phyloP scores from a whole-genome alignment of 2,113 vertebrate species.

The Zapus hudsonius region DNA sequence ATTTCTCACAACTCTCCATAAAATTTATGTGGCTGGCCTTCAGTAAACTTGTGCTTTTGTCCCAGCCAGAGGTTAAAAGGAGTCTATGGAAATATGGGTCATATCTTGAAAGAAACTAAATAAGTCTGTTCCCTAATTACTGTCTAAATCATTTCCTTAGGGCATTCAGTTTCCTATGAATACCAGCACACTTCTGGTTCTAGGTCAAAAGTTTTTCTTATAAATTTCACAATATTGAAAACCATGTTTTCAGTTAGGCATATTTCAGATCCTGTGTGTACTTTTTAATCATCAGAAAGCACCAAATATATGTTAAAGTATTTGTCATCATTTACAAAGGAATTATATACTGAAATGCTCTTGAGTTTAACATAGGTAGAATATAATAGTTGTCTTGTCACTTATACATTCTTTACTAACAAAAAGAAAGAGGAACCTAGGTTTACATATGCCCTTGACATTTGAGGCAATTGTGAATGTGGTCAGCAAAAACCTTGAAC shows the following conservation, averaged over 20 bases:
- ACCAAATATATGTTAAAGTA: not conserved
- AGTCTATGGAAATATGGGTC: not conserved
- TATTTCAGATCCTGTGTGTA: not conserved
- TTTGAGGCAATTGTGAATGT: too few species aligned
- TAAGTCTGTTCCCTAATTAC: not conserved
- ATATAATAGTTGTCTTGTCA: not conserved
- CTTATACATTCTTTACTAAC: not conserved
- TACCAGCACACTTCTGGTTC: not conserved
- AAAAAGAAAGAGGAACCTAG: not conserved
- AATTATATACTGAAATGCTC: not conserved
- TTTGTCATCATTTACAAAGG: slow-evolving; percentile 6
- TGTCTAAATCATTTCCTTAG: not conserved
- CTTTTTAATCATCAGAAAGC: not conserved
- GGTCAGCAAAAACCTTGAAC: not conserved
- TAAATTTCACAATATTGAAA: not conserved
- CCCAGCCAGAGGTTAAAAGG: not conserved
- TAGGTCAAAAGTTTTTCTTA: not conserved
- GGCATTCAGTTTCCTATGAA: not conserved
- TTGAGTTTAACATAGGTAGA: not conserved
- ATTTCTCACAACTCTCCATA: not conserved
- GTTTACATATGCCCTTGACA: not conserved
- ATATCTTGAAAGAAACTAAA: not conserved
- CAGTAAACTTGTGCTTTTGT: not conserved
- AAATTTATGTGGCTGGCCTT: not conserved
- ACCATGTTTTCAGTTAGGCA: not conserved